Evolutionary conservation across 2,113 vertebrate genomes (phyloP), one percentile per base, ranked within the genome.

Genomic region (Lepisosteus osseus): DNA sequence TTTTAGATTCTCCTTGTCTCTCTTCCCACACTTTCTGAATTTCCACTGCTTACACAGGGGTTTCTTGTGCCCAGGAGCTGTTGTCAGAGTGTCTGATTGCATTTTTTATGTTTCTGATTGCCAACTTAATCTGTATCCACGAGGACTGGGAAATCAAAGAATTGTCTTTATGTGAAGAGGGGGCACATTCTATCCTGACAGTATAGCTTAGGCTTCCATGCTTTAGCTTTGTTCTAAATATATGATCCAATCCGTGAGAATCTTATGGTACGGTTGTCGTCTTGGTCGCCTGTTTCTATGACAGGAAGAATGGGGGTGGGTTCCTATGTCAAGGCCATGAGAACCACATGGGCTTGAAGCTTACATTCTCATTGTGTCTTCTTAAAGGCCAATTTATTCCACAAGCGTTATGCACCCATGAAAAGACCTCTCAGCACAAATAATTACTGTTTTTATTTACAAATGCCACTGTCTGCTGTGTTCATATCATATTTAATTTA

Each of bases 361-460:
- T 61, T 14, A 61, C 68, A 44, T 70, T 40, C 56, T 61, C n/a
- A 61, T 70, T 44, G 43, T 14, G 56, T 70, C 40, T 4, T 3
- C 56, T 12, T 70, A 44, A 61, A 70, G 29, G 54, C 0, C 55
- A 40, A 14, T 47, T 41, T 64, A 62, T 47, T 45, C 51, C 47
- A 72, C 13, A 54, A 51, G n/a, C 29, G 42, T 59, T 43, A 65
- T 64, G 11, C n/a, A 40, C 62, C 54, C 47, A 41, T 55, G 61
- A 51, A 13, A 55, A 65, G 61, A 13, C 61, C 7, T 47, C 13
- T 72, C 47, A 47, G 61, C 61, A 41, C 45, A 12, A 64, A 29
- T 65, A 62, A 59, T 67, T 68, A 67, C 45, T 29, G 65, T 61
- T 68, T 73, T 55, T 41, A 3, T 66, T 68, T 43, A 42, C 45